Evolutionary conservation across 2,888 invertebrate genomes (phyloP), one percentile per base, ranked within the genome.

Genomic region (Acronicta alni): DNA sequence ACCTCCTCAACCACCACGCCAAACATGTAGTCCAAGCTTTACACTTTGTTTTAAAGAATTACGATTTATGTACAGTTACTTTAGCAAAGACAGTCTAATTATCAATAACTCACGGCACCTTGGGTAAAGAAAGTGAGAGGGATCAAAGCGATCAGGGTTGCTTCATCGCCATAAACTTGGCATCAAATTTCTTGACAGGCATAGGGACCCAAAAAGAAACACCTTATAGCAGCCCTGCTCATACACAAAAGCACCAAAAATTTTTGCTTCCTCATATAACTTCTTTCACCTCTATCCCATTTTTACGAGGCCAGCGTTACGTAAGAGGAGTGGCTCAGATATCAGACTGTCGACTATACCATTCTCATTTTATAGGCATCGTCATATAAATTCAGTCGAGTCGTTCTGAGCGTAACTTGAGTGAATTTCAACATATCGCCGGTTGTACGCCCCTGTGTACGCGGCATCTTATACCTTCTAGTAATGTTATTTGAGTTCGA

Each of bases 361-460:
- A 63, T 73, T 77, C 72, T 71, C 72, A 69, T 77, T 83, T 83
- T 82, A 83, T 80, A 79, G 80, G 72, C 76, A 72, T 72, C 71
- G 64, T 69, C 75, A 70, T 75, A 82, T 82, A 82, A 80, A 82
- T 82, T 81, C 78, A 73, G 71, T 51, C 54, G 66, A 67, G 43
- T 71, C 66, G 62, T 68, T 54, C 63, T 18, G 39, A 17, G 26
- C 32, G 4, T 43, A 16, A 55, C 56, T 72, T 23, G 54, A 52
- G 54, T 56, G 56, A 71, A 63, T 57, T 68, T 52, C 53, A 48
- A 70, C 73, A 62, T 67, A 62, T 58, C 57, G 67, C 67, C 26
- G 17, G 35, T 23, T 66, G 54, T 59, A 52, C 43, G 51, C 39
- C 16, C 45, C 30, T 56, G 52, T 53, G 57, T 57, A 57, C 71